A percentile compares a stretch with the other conserved stretches of the same genome.
Conservation (phyloP, 2,888 invertebrate species). For the Eugnorisma glareosa region DNA sequence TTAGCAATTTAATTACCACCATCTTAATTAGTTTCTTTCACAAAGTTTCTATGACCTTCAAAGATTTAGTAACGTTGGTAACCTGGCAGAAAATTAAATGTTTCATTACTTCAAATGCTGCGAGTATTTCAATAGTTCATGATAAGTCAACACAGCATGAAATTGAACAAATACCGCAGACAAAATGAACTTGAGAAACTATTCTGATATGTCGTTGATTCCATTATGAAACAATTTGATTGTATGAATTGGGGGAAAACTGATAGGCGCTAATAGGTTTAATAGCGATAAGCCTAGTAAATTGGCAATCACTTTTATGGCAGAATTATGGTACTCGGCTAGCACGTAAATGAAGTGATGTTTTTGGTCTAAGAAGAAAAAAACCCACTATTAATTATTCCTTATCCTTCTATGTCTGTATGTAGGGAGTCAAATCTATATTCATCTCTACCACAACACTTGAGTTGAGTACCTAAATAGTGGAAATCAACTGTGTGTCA, state of each 20-base stretch:
- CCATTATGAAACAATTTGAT: slow-evolving; percentile 40
- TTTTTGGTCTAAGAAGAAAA: neutral
- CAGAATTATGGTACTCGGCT: neutral
- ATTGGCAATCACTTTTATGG: slow-evolving; percentile 4
- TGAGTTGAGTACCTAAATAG: neutral
- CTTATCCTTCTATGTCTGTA: neutral
- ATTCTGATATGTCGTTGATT: slow-evolving; percentile 49
- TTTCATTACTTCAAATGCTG: slow-evolving; percentile 67
- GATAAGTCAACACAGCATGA: slow-evolving; percentile 73
- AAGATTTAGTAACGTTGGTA: slow-evolving; percentile 68
- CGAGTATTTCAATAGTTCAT: slow-evolving; percentile 64
- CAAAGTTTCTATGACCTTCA: slow-evolving; percentile 69
- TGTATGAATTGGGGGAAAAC: slow-evolving; percentile 24
- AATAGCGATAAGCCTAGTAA: neutral
- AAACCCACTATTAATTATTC: neutral
- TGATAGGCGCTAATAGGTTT: neutral
- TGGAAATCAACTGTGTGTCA: neutral
- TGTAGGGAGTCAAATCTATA: neutral
- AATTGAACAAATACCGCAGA: slow-evolving; percentile 70
- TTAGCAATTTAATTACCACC: slow-evolving; percentile 48
- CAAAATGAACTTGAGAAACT: slow-evolving; percentile 60
- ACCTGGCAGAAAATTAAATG: slow-evolving; percentile 72
- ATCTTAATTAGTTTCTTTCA: slow-evolving; percentile 49
- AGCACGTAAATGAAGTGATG: neutral
- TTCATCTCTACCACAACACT: neutral